Evolutionary conservation across 2,113 vertebrate species (phyloP), one percentile per base, ranked within the genome.

Genomic region (Nycticebus coucang): DNA sequence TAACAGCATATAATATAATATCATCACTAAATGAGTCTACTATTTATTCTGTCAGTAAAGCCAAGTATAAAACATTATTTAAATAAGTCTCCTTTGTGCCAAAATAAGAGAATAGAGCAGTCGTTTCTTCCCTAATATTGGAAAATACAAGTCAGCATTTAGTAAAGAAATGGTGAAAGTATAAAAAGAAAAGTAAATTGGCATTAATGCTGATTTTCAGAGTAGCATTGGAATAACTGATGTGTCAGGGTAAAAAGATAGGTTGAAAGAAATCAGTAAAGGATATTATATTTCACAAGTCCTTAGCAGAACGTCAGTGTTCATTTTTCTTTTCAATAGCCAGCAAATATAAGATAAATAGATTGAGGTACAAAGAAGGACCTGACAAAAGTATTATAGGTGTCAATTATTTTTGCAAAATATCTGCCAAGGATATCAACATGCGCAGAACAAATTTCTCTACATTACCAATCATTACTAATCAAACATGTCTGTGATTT

Each of bases 11-110:
- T 91, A 81, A 79, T 69, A 64, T 53, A 74, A 57, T 68, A 77
- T 91, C 11, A 50, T 90, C 21, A 41, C 53, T 93, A 81, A 93
- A 71, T 78, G 17, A 57, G 18, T 74, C 60, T 92, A 57, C 45
- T 64, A 41, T 74, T 85, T 94, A 93, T 60, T 94, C 59, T 94
- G 66, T 79, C n/a, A 84, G 18, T 88, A 87, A 92, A 91, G 8
- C 26, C 72, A 82, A 88, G 5, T 33, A 93, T 35, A 79, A 94
- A 83, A 5, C 4, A 74, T 74, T 94, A 87, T 59, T 93, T 85
- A 93, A 92, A 57, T 92, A 95, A 92, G 22, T 81, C 12, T 84
- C 18, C 64, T 92, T 89, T 59, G 86, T 92, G 66, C 45, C 22
- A 72, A 92, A 93, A 74, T 84, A 66, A 88, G 5, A 62, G 64